phyloP scores from a whole-genome alignment of 2,797 vertebrate genomes.

The Salarias fasciatus region DNA sequence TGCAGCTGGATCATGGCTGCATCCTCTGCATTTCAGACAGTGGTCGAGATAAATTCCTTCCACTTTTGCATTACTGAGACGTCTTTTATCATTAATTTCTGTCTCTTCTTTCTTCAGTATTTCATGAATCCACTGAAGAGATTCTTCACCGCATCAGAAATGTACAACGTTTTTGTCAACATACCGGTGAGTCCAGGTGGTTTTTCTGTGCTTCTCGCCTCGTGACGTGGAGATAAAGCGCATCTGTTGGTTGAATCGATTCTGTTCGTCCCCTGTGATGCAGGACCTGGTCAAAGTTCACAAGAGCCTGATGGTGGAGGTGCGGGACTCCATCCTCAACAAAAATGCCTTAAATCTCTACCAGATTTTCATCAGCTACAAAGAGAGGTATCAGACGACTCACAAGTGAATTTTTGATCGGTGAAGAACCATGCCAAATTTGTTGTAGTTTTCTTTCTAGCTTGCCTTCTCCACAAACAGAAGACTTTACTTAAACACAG shows the following conservation, averaged over 20 bases:
- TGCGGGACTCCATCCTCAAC: constrained; percentile 91
- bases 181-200: constrained; percentile 85
- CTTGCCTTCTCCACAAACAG: no score
- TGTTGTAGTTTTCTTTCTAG: no score
- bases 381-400: constrained; percentile 87
- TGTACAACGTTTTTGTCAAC: constrained; percentile 92
- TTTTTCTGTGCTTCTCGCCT: no score
- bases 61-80: no score
- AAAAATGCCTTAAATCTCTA: constrained; percentile 91
- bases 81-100: not conserved
- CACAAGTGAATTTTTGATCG: not conserved
- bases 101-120: constrained; percentile 78
- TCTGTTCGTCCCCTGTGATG: constrained; percentile 22
- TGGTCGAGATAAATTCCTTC: no score
- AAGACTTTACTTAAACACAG: no score
- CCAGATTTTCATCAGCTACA: constrained; percentile 93
- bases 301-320: constrained; percentile 87
- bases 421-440: no score
- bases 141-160: constrained; percentile 87
- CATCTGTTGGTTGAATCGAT: no score
- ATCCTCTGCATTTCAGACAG: no score
- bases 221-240: no score
- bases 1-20: no score
- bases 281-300: constrained; percentile 93
- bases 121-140: constrained; percentile 92